phyloP scores from a whole-genome alignment of 2,113 vertebrate species.

The Meriones unguiculatus region DNA sequence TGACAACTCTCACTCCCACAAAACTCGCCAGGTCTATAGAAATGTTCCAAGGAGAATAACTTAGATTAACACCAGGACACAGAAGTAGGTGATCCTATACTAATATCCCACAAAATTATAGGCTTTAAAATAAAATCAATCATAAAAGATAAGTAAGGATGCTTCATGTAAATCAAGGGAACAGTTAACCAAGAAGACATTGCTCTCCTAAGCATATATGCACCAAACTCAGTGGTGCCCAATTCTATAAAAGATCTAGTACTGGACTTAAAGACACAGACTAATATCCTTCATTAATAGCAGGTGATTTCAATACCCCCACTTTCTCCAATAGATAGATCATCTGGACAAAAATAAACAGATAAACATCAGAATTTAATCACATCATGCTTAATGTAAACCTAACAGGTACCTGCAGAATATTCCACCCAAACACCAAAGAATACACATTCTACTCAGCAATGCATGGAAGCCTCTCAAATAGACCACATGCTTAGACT shows the following conservation, averaged over 20 bases:
- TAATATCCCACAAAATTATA: neutral
- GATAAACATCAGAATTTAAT: neutral
- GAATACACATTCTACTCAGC: neutral
- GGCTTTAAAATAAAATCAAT: neutral
- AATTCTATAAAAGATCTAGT: neutral
- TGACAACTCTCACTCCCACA: neutral
- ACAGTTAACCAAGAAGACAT: neutral
- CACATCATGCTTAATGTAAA: neutral
- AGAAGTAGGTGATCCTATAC: neutral
- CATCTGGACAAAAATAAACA: neutral
- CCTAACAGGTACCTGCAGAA: neutral
- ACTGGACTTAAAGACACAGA: neutral
- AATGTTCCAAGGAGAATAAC: neutral
- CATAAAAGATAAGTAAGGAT: neutral
- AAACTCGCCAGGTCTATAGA: neutral
- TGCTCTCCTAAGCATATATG: neutral
- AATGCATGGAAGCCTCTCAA: neutral
- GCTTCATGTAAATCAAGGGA: neutral
- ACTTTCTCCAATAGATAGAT: neutral
- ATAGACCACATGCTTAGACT: neutral
- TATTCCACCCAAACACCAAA: neutral
- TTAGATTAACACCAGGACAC: neutral
- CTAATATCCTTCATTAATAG: neutral
- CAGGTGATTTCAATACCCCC: neutral
- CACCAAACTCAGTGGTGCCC: neutral